Evolutionary conservation across 2,888 invertebrate genomes (phyloP).

Genomic region (Ennomos quercinarius): DNA sequence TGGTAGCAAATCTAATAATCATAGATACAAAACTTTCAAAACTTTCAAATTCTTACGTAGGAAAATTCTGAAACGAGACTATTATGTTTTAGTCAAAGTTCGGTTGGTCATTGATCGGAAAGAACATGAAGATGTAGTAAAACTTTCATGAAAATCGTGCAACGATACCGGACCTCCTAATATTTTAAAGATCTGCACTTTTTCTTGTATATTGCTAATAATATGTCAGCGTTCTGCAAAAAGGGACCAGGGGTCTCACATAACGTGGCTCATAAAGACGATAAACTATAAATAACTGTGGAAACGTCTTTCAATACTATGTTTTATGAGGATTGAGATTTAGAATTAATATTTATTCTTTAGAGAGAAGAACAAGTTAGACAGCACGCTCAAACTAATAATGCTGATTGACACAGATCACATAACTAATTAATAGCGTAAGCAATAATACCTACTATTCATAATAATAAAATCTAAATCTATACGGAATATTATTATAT

Average conservation of each 20-base stretch:
- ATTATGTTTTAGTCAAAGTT: no score
- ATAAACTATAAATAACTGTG: constrained; percentile 25
- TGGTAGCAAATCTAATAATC: no score
- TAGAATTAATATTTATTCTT: neutral
- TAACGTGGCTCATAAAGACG: constrained; percentile 35
- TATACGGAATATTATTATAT: no score
- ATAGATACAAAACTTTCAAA: no score
- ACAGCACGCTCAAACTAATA: no score
- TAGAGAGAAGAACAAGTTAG: neutral
- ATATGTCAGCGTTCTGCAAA: constrained; percentile 73
- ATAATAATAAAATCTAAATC: no score
- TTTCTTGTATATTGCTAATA: constrained; percentile 67
- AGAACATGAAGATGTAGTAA: neutral
- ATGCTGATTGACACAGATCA: no score
- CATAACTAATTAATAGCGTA: no score
- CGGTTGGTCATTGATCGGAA: no score
- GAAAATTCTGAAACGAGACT: no score
- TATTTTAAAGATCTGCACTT: constrained; percentile 51
- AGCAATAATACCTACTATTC: no score
- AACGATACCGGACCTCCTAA: constrained; percentile 15
- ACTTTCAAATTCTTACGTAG: no score
- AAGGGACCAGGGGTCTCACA: constrained; percentile 49
- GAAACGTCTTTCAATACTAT: constrained; percentile 6
- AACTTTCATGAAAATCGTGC: constrained; percentile 9
- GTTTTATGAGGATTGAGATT: neutral